Conservation (phyloP, 2,888 invertebrate genomes). For the Maniola hyperantus region DNA sequence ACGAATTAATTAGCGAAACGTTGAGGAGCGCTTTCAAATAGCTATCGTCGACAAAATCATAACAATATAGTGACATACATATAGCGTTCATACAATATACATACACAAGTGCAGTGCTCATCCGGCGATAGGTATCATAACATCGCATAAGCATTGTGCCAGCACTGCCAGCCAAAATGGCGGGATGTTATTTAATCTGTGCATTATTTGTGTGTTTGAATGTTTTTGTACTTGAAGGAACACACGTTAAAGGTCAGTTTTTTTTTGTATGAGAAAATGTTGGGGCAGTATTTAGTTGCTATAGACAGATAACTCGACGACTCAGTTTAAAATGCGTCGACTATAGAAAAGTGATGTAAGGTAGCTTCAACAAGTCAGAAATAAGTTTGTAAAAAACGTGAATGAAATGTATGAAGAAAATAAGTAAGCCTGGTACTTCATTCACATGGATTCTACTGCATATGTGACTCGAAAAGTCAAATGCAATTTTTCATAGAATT, state of each 20-base stretch:
- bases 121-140: conserved; percentile 16
- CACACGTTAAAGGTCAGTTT: conserved; percentile 25
- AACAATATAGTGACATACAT: conserved; percentile 53
- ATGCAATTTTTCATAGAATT: too few relatives aligned
- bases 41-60: conserved; percentile 53
- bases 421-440: too few relatives aligned
- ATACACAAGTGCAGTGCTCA: conserved; percentile 29
- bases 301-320: too few relatives aligned
- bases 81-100: conserved; percentile 40
- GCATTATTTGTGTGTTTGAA: conserved; percentile 26
- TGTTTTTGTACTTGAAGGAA: conserved; percentile 19
- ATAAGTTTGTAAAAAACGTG: too few relatives aligned
- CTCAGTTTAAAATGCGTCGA: too few relatives aligned
- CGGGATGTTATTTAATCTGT: conserved; percentile 9
- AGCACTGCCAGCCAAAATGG: conserved; percentile 17
- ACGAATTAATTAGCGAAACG: conserved; percentile 1
- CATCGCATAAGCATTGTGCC: conserved; percentile 14
- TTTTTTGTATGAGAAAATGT: background rate
- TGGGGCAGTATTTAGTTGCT: background rate
- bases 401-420: too few relatives aligned
- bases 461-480: too few relatives aligned
- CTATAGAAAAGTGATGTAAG: too few relatives aligned
- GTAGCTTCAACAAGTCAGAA: too few relatives aligned
- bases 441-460: too few relatives aligned
- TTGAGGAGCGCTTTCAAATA: conserved; percentile 52